Percentiles rank a stretch among this genome's conserved stretches.
Conservation (phyloP, 2,113 vertebrate genomes). For the Stomatorhinus ivindoensis region DNA sequence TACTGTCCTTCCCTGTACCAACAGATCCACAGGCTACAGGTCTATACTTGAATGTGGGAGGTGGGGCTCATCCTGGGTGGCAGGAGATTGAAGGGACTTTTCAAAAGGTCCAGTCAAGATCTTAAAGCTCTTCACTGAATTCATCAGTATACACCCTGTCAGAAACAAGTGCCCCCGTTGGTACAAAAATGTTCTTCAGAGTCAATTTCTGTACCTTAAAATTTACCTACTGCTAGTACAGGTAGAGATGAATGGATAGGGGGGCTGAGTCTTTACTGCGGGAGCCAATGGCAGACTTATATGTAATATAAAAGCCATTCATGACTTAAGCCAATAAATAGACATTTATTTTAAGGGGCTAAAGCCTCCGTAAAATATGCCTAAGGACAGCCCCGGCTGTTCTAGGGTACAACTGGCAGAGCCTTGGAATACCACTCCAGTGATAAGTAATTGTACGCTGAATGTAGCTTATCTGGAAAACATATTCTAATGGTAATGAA, state of each 20-base stretch:
- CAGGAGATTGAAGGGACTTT: neutral
- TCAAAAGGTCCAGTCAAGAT: neutral
- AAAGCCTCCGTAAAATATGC: neutral
- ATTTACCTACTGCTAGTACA: neutral
- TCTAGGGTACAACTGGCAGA: neutral
- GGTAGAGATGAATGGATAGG: neutral
- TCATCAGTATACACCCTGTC: neutral
- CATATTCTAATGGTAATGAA: neutral
- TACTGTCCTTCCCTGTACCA: neutral
- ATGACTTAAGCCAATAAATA: neutral
- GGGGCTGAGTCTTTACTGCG: neutral
- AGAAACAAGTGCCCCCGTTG: neutral
- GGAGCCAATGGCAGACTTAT: neutral
- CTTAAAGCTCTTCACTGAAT: neutral
- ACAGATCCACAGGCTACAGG: neutral
- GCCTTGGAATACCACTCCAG: neutral
- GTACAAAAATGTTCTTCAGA: neutral
- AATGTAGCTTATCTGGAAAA: neutral
- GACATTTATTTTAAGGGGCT: neutral
- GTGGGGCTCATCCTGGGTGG: neutral
- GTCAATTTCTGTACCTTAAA: neutral
- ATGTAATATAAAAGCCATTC: neutral
- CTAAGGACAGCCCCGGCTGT: neutral
- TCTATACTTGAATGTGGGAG: neutral
- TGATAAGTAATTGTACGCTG: neutral